Conservation (phyloP, 1,140 invertebrate species). For the Kradibia gibbosae region DNA sequence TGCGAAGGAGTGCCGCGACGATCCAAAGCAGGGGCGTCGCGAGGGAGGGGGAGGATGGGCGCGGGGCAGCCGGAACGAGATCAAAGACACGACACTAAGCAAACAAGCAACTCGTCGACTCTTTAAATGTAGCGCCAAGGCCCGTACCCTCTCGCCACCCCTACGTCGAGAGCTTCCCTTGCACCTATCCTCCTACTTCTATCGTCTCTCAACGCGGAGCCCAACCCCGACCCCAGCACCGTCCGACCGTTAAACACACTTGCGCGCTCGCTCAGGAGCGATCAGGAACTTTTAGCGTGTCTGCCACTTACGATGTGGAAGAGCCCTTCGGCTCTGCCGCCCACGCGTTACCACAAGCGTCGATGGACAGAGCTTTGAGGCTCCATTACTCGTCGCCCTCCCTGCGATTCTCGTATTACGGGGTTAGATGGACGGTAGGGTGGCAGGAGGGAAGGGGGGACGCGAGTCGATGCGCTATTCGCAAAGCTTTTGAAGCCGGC, state of each 20-base stretch:
- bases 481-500: too few species aligned
- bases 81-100: slow-evolving; percentile 26
- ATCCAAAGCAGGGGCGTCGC: slow-evolving; percentile 24
- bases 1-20: not conserved
- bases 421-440: too few species aligned
- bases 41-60: not conserved
- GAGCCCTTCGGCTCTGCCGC: not conserved
- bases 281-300: not conserved
- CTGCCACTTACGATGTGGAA: slow-evolving; percentile 16
- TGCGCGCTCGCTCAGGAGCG: not conserved
- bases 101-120: slow-evolving; percentile 47
- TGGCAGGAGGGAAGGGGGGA: too few species aligned
- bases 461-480: too few species aligned
- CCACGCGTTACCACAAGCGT: not conserved
- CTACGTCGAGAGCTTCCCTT: too few species aligned
- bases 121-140: slow-evolving; percentile 40
- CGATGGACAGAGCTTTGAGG: not conserved
- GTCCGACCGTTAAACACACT: not conserved
- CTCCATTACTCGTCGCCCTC: not conserved
- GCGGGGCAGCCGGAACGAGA: slow-evolving; percentile 10
- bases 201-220: not conserved
- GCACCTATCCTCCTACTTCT: too few species aligned
- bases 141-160: too few species aligned
- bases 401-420: not conserved
- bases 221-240: not conserved